phyloP scores from a whole-genome alignment of 1,140 invertebrate genomes.

The Drosophila guanche region DNA sequence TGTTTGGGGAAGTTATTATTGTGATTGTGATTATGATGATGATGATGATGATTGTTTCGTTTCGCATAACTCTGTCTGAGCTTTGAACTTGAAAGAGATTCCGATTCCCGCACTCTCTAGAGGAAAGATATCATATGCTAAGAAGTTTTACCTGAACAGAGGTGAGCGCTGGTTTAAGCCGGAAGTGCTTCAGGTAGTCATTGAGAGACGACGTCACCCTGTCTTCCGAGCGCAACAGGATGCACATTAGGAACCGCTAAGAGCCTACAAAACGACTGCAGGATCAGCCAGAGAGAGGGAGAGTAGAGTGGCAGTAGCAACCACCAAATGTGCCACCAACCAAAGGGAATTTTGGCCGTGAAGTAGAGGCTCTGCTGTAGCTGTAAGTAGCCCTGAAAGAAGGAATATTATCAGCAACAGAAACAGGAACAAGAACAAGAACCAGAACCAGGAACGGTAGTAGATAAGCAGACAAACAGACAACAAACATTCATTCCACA shows the following conservation, averaged over 20 bases:
- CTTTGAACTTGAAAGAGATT: slow-evolving; percentile 60
- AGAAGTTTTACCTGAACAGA: slow-evolving; percentile 36
- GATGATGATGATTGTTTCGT: slow-evolving; percentile 63
- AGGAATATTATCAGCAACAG: slow-evolving; percentile 20
- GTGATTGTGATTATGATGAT: slow-evolving; percentile 58
- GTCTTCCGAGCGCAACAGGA: slow-evolving; percentile 61
- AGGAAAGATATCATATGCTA: slow-evolving; percentile 36
- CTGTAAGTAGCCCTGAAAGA: background rate
- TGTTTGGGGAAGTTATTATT: slow-evolving; percentile 50
- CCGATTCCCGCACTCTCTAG: slow-evolving; percentile 26
- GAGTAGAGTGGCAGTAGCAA: background rate
- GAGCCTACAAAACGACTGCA: slow-evolving; percentile 41
- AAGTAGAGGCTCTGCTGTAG: too few relatives aligned
- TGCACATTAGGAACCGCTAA: slow-evolving; percentile 70
- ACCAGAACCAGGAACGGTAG: slow-evolving; percentile 7
- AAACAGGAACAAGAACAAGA: slow-evolving; percentile 20
- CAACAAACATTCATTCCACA: slow-evolving; percentile 22
- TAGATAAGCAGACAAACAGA: slow-evolving; percentile 13
- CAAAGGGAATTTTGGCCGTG: too few relatives aligned
- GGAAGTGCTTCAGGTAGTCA: slow-evolving; percentile 70
- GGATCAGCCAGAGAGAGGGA: slow-evolving; percentile 8
- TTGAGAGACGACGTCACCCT: slow-evolving; percentile 49
- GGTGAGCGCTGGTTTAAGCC: slow-evolving; percentile 28
- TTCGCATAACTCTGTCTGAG: slow-evolving; percentile 49
- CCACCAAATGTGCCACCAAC: too few relatives aligned